Percentiles rank a stretch among this genome's conserved stretches.
Evolutionary conservation across 1,140 invertebrate species (phyloP).

Genomic region (Drosophila lacteicornis): DNA sequence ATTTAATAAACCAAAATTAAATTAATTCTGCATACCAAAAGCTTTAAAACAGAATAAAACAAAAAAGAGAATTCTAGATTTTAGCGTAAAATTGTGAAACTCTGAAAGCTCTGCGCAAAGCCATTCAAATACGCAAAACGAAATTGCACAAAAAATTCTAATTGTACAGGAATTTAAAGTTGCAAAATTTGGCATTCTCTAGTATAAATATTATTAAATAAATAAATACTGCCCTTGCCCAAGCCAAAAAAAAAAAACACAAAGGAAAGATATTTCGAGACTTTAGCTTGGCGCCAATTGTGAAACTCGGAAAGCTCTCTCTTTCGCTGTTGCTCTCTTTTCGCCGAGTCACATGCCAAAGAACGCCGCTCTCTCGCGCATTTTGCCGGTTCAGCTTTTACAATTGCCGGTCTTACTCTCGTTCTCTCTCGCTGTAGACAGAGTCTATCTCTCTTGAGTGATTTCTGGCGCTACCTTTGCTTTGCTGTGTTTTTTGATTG

Average conservation of each 20-base stretch:
- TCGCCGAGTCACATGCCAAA: conserved; percentile 4
- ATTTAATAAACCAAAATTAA: not conserved
- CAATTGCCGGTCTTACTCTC: conserved; percentile 1
- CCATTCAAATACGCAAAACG: not conserved
- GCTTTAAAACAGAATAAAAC: not conserved
- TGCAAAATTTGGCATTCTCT: not conserved
- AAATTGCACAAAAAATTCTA: conserved; percentile 1
- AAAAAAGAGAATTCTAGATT: conserved; percentile 6
- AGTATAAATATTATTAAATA: conserved; percentile 8
- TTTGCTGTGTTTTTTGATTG: not conserved
- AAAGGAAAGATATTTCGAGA: conserved; percentile 3
- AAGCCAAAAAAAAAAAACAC: not conserved
- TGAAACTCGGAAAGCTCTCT: conserved; percentile 7
- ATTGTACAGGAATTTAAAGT: conserved; percentile 1
- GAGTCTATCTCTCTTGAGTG: conserved; percentile 2
- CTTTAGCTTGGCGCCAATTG: conserved; percentile 17
- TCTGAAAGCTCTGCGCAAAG: not conserved
- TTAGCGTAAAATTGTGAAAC: conserved; percentile 14
- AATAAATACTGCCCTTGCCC: conserved; percentile 19
- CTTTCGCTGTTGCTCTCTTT: not conserved
- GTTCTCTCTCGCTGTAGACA: not conserved
- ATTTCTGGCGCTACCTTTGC: not conserved
- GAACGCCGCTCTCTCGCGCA: not conserved
- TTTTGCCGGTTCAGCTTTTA: conserved; percentile 10
- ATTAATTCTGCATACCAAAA: not conserved